Evolutionary conservation across 1,140 invertebrate species (phyloP).

Genomic region (Semibalanus balanoides): DNA sequence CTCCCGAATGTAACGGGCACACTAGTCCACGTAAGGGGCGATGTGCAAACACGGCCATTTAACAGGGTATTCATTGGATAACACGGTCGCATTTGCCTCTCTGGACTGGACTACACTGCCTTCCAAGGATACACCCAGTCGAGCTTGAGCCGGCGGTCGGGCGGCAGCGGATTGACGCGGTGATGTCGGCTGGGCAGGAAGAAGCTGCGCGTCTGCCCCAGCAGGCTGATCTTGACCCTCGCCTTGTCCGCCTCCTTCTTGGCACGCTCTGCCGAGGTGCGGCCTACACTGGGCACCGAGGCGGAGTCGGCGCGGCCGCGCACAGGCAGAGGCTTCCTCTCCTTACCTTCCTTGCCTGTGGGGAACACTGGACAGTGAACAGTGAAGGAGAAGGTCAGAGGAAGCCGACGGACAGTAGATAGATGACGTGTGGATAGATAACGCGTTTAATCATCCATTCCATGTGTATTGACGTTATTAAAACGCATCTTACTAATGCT

Average conservation of each 20-base stretch:
- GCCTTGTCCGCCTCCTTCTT: background rate
- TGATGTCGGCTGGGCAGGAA: constrained; percentile 71
- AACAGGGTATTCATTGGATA: too few relatives aligned
- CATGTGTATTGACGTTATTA: too few relatives aligned
- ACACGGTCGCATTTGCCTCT: too few relatives aligned
- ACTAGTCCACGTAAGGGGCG: too few relatives aligned
- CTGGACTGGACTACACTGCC: too few relatives aligned
- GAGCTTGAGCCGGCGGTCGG: constrained; percentile 68
- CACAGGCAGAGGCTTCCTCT: background rate
- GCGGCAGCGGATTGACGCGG: constrained; percentile 61
- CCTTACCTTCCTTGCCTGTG: background rate
- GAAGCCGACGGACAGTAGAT: too few relatives aligned
- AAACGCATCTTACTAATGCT: too few relatives aligned
- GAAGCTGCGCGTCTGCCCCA: constrained; percentile 65
- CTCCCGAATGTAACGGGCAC: too few relatives aligned
- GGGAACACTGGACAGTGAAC: background rate
- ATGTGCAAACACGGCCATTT: too few relatives aligned
- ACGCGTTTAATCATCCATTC: too few relatives aligned
- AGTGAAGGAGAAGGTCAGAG: too few relatives aligned
- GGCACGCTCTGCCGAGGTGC: background rate
- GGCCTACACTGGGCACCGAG: background rate
- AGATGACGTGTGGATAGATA: too few relatives aligned
- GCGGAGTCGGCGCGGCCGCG: constrained; percentile 4
- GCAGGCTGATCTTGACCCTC: constrained; percentile 48
- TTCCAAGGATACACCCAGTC: constrained; percentile 85